Evolutionary conservation across 2,797 vertebrate species (phyloP), one percentile per base, ranked within the genome.

Genomic region (Hephaestus fuliginosus): DNA sequence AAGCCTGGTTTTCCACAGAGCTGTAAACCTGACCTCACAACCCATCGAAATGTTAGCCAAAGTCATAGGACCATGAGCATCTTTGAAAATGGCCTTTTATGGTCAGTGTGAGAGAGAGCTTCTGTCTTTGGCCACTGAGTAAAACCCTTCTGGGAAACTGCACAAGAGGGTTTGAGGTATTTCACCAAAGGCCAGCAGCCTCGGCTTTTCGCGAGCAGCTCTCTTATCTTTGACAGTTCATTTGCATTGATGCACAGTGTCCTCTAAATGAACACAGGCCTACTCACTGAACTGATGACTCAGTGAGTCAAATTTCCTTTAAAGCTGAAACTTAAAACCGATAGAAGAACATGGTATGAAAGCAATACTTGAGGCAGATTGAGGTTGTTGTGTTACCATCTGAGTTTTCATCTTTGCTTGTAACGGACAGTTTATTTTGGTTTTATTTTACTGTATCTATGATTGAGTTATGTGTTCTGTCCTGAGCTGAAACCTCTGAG

Each of bases 51-150:
- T 87, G 81, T 91, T 86, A 49, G 46, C 75, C 60, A 75, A 77
- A 91, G 79, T 88, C 75, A 61, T 9, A 80, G 74, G 67, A 84
- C 67, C 78, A 36, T 46, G 56, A 65, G 79, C 64, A 61, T 86
- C 81, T 85, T 84, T 85, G 76, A 87, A 89, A 89, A 84, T 73
- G 78, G 63, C 93, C 93, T 90, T 94, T 93, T 94, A 94, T 94
- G 94, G 93, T 90, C 90, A 77, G 60, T 15, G 11, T 55, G 81
- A 73, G 82, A 86, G 79, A 53, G 57, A 12, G 63, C 78, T 74
- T 80, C 85, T 76, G 63, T 86, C 78, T 86, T 76, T 78, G 83
- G 75, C 83, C 76, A 78, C 43, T 41, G 78, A 58, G 66, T 74
- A 67, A 74, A 75, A 56, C 66, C 41, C 44, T 83, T 91, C 81